These are phyloP conservation scores for Phocides pigmalion DNA, from an alignment of 1,140 invertebrate species.

Conservation along the genomic window DNA sequence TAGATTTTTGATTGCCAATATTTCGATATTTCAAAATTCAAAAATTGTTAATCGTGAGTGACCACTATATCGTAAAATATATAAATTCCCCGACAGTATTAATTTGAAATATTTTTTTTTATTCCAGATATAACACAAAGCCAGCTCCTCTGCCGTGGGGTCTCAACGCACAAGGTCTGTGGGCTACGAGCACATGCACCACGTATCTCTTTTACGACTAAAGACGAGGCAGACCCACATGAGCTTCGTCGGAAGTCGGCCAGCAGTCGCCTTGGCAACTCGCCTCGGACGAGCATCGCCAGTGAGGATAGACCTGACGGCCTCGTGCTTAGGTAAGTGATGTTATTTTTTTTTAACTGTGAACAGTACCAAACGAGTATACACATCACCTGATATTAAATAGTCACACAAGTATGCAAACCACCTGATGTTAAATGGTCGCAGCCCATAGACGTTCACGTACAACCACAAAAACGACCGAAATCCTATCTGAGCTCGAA, in stretches of 20 bases:
- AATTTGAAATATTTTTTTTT: slow-evolving; percentile 35
- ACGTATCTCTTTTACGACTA: slow-evolving; percentile 81
- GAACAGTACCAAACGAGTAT: no score
- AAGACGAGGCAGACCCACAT: slow-evolving; percentile 74
- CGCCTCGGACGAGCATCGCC: slow-evolving; percentile 62
- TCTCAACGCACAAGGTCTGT: slow-evolving; percentile 66
- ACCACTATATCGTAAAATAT: no score
- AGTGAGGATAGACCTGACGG: slow-evolving; percentile 62
- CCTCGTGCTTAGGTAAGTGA: slow-evolving; percentile 71
- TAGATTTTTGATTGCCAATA: no score
- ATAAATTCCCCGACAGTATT: no score
- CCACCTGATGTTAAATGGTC: no score
- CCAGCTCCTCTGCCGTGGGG: slow-evolving; percentile 65
- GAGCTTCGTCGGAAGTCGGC: slow-evolving; percentile 85
- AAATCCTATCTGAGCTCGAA: no score
- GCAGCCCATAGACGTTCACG: no score
- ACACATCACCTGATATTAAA: no score
- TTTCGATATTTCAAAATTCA: no score
- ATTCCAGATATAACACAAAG: slow-evolving; percentile 71
- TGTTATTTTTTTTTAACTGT: no score
- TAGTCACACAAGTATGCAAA: no score
- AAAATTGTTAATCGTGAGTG: background rate
- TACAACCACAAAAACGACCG: no score
- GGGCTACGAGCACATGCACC: slow-evolving; percentile 72
- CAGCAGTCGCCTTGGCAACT: slow-evolving; percentile 82